phyloP scores from a whole-genome alignment of 23 tunicate species.

The Styela clava region DNA sequence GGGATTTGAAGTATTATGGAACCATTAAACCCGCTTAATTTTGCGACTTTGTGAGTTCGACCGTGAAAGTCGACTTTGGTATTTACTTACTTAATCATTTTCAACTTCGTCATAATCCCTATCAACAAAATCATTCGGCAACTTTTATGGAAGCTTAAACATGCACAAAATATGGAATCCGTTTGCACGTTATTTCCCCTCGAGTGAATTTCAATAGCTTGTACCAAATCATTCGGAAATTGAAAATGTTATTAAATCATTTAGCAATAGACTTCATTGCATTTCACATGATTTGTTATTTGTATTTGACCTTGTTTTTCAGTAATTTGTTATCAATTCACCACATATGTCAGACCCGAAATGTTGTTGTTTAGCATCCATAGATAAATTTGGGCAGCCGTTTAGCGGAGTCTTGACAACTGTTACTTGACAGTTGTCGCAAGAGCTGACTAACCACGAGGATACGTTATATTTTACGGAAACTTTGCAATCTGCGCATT shows the following conservation, averaged over 20 bases:
- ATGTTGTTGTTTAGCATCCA: background rate
- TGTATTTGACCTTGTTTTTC: background rate
- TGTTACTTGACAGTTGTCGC: conserved; percentile 17
- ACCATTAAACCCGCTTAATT: background rate
- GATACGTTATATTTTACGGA: background rate
- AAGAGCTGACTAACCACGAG: background rate
- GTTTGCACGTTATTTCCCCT: background rate
- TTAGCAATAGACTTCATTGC: too few relatives aligned
- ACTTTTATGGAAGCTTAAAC: background rate
- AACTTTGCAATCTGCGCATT: background rate
- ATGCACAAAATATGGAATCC: background rate
- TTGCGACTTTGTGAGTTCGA: background rate
- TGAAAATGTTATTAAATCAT: background rate
- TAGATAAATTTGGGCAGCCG: conserved; percentile 19
- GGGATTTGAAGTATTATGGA: background rate
- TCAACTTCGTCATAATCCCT: background rate
- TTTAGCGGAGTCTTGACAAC: conserved; percentile 17
- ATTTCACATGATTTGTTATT: background rate
- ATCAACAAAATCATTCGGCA: too few relatives aligned
- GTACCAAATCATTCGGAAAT: background rate
- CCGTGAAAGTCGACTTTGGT: background rate
- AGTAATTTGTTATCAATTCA: background rate
- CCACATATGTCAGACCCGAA: background rate
- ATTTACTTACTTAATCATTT: background rate
- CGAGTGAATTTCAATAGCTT: background rate